Evolutionary conservation across 2,113 vertebrate species (phyloP).

Genomic region (Ifrita kowaldi): DNA sequence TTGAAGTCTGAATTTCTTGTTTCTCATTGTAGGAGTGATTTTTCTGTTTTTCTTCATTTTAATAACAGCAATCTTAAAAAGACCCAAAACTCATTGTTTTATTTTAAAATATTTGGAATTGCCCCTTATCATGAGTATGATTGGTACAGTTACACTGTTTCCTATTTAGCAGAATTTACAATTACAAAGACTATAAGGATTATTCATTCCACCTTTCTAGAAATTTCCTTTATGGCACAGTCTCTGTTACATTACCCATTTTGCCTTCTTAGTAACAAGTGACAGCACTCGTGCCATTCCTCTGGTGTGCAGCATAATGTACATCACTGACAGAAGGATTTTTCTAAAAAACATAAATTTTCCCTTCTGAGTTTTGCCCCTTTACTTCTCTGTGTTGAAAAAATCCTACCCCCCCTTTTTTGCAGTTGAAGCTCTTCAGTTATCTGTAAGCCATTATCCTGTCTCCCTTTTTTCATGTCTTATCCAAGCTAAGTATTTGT

Average conservation of each 20-base stretch:
- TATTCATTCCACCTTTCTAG: background rate
- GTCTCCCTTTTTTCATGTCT: background rate
- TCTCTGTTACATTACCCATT: background rate
- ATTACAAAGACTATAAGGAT: background rate
- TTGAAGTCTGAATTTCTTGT: background rate
- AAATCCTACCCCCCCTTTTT: background rate
- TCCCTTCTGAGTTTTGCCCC: background rate
- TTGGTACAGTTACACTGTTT: background rate
- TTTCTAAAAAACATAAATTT: background rate
- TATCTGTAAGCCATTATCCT: background rate
- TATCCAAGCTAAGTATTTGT: background rate
- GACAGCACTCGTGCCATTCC: background rate
- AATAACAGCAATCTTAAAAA: background rate
- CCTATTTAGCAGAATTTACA: background rate
- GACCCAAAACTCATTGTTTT: fast-evolving
- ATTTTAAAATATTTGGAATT: background rate
- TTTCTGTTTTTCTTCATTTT: background rate
- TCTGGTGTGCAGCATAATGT: background rate
- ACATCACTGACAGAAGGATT: background rate
- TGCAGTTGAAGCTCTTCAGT: background rate
- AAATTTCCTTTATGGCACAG: background rate
- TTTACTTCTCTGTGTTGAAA: background rate
- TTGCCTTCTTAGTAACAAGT: background rate
- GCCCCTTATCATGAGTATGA: background rate
- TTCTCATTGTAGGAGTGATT: background rate